Evolutionary conservation across 2,797 vertebrate genomes (phyloP).

Genomic region (Vespertilio murinus): DNA sequence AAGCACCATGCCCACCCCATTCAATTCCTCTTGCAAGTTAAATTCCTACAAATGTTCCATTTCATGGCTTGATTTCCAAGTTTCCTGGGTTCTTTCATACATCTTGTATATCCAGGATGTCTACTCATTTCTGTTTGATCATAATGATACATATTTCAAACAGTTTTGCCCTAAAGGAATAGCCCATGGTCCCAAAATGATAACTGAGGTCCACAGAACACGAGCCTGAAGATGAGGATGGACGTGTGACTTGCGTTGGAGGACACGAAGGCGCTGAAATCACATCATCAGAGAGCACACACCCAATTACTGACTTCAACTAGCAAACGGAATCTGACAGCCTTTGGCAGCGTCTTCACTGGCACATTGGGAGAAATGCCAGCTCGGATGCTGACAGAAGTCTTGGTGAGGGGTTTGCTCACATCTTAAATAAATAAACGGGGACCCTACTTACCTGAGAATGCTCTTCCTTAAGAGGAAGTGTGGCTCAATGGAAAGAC

Average conservation of each 20-base stretch:
- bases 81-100: neutral
- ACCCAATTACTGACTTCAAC: constrained; percentile 85
- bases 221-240: neutral
- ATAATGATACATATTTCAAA: neutral
- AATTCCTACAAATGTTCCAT: neutral
- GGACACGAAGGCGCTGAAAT: neutral
- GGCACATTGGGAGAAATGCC: constrained; percentile 80
- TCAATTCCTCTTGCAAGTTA: neutral
- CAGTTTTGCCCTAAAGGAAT: neutral
- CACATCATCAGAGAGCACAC: constrained; percentile 63
- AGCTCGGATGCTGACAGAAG: constrained; percentile 72
- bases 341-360: constrained; percentile 82
- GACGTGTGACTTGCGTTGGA: neutral
- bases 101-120: neutral
- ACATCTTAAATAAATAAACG: constrained; percentile 77
- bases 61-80: neutral
- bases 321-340: constrained; percentile 84
- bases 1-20: neutral
- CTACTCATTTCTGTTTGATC: neutral
- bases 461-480: constrained; percentile 66
- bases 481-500: constrained; percentile 65
- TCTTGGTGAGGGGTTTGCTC: constrained; percentile 72
- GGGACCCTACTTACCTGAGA: constrained; percentile 65
- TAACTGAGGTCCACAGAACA: neutral
- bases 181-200: neutral